Base-by-base conservation (phyloP, 2,888 invertebrate genomes). In the Epinotia demarniana region DNA sequence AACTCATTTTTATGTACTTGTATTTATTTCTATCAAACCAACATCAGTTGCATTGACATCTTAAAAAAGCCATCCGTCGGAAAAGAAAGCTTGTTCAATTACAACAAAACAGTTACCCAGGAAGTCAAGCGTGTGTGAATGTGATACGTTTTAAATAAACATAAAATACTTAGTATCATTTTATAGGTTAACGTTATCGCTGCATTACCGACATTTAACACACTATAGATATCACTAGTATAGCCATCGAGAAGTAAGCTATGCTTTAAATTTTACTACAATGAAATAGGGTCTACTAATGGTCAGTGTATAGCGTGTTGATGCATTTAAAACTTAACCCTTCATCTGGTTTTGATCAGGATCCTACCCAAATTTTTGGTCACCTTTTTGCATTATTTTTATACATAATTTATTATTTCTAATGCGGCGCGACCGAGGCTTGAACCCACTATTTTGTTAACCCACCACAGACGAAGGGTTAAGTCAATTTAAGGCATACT, bases 131-230 rank as follows among this genome's bases (percentile, higher is more conserved):
- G 16, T 64, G 46, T 23, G 8, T 46, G 23, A 63, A 43, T 62
- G 19, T 23, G 49, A 64, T 16, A 6, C 5, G 49, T 60, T 27
- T n/a, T n/a, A 60, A 27, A 49, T 8, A 64, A 19, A 9, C 43
- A 23, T 16, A 23, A 13, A 63, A 19, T 6, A 27, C 23, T 3
- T 1, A 19, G 2, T 49, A 33, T 12, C 3, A n/a, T 33, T 49
- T 23, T 49, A 49, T 27, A n/a, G 11, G 23, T 19, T n/a, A 49
- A 64, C 64, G 64, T 49, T 46, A 64, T 49, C 64, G 49, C 13
- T 63, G 43, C 63, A 46, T 49, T 43, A 18, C 43, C 19, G 11
- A 60, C 2, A n/a, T 3, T 53, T n/a, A n/a, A 53, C 49, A 49
- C n/a, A 5, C n/a, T 53, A 8, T 53, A 53, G 8, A 53, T 53